A percentile compares a stretch with the other conserved stretches of the same genome.
These are phyloP conservation scores for Mesorhabditis belari DNA, from an alignment of 2,888 invertebrate species.

Conservation along the genomic window DNA sequence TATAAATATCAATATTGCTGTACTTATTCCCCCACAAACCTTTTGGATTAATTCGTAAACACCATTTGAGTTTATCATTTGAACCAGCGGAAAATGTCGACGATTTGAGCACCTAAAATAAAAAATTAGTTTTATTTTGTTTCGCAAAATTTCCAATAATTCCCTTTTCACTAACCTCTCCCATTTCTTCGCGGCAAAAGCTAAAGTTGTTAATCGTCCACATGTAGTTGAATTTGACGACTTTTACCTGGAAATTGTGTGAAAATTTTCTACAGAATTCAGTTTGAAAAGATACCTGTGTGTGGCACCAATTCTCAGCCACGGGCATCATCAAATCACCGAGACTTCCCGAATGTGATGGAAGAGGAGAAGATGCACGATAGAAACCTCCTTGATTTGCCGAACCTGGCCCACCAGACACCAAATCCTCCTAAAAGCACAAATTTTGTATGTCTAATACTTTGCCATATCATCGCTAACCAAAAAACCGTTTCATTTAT, in stretches of 20 bases:
- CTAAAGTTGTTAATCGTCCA: conserved; percentile 99
- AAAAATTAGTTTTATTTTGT: conserved; percentile 61
- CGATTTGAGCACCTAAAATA: conserved; percentile 73
- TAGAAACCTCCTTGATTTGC: too few relatives aligned
- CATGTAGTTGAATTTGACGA: conserved; percentile 99
- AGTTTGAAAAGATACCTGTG: conserved; percentile 57
- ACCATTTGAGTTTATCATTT: conserved; percentile 99
- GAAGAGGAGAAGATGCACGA: too few relatives aligned
- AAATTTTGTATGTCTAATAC: too few relatives aligned
- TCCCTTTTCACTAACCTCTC: conserved; percentile 67
- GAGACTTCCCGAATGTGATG: not conserved
- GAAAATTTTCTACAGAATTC: too few relatives aligned
- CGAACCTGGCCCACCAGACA: too few relatives aligned
- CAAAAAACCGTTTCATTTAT: too few relatives aligned
- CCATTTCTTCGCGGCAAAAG: conserved; percentile 99
- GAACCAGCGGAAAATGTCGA: conserved; percentile 98
- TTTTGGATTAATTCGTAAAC: conserved; percentile 98
- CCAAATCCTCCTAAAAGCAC: too few relatives aligned
- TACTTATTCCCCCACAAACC: conserved; percentile 54
- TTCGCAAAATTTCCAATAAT: too few relatives aligned
- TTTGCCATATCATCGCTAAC: too few relatives aligned
- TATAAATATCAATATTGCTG: too few relatives aligned
- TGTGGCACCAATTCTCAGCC: conserved; percentile 99
- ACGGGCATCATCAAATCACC: conserved; percentile 65
- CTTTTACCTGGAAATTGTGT: conserved; percentile 78